Base-by-base conservation (phyloP, 35 echinoderm and acorn worm species). In the Apostichopus japonicus region DNA sequence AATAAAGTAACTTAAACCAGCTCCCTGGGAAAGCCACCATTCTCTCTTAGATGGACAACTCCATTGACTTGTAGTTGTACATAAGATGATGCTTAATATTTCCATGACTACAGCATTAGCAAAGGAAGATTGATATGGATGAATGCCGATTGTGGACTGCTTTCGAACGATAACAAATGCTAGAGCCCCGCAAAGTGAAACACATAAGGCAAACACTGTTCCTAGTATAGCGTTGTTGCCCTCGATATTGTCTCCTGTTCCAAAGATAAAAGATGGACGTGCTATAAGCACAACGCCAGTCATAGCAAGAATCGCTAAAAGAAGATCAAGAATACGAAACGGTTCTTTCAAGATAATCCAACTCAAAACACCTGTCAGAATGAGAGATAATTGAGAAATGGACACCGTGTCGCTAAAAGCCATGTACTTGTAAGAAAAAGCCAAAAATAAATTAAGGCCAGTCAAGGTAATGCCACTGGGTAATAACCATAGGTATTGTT, bases 181-280 rank as follows among this genome's bases (percentile, higher is more conserved):
- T 57, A 84, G 57, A 24, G 54, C 56, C 17, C 13, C n/a, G 1
- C 19, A 55, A 8, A 84, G 3, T 6, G 81, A 55, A 10, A 54
- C 54, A 11, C 53, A 14, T 23, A 84, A 57, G 6, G 81, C 81
- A 59, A 56, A 21, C 8, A 58, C 14, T 19, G 56, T n/a, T 6
- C 81, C 81, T 3, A 84, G 4, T 9, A 58, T 23, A 62, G 56
- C 23, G 21, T 56, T 54, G n/a, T 23, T 58, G 0, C 55, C 23
- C 1, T 84, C 51, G 53, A 0, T 5, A 21, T 4, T 21, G 8
- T n/a, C 81, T 16, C 23, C 81, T 23, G 10, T 23, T 2, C n/a
- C n/a, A 24, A 84, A 84, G 10, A 84, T 57, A n/a, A 84, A 84
- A 53, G n/a, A 58, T 13, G 81, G 81, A 5, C 81, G 81, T 5